Conservation (phyloP, 2,113 vertebrate genomes). For the Setophaga petechia region DNA sequence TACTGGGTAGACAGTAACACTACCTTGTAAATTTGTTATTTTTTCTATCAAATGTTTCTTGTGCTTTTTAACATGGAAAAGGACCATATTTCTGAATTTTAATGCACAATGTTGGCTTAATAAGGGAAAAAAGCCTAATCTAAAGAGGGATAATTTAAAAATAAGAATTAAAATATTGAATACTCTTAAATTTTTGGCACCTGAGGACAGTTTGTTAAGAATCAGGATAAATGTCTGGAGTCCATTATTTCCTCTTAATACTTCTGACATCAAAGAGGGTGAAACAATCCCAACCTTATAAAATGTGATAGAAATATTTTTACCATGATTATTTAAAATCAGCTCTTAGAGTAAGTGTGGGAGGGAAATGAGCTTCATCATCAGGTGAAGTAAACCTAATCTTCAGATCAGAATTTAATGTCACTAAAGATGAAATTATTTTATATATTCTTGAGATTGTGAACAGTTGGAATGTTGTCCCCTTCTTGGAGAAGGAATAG, state of each 20-base stretch:
- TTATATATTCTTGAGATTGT: not conserved
- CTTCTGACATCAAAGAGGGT: not conserved
- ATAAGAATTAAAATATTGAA: not conserved
- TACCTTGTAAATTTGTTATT: not conserved
- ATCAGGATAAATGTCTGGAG: not conserved
- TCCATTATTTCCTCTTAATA: not conserved
- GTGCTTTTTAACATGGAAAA: not conserved
- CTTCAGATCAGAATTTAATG: not conserved
- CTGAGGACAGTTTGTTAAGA: not conserved
- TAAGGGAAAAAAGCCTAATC: not conserved
- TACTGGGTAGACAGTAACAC: not conserved
- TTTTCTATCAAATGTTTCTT: not conserved
- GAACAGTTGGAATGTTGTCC: too few species aligned
- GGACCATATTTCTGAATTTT: not conserved
- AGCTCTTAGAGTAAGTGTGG: not conserved
- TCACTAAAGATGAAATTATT: not conserved
- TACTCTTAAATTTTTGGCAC: not conserved
- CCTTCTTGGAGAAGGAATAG: not conserved
- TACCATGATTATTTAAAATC: not conserved
- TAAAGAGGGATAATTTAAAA: not conserved
- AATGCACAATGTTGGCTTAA: fast-evolving
- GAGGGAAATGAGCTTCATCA: not conserved
- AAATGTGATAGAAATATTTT: not conserved
- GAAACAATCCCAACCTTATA: not conserved
- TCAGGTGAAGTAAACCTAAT: not conserved